Evolutionary conservation across 2,797 vertebrate species (phyloP).

Genomic region (Esox masquinongy): DNA sequence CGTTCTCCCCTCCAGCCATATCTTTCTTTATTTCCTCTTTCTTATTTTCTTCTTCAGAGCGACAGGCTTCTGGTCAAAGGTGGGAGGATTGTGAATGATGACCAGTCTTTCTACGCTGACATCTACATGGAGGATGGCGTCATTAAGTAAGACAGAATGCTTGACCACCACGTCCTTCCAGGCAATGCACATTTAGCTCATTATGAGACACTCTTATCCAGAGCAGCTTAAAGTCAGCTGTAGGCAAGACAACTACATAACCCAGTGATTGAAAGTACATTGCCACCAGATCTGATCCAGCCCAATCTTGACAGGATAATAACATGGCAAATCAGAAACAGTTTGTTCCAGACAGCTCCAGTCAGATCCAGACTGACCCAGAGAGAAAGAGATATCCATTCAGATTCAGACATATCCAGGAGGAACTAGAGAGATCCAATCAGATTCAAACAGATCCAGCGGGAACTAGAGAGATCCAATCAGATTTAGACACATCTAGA

Average conservation of each 20-base stretch:
- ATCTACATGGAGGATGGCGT: constrained; percentile 98
- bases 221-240: not conserved
- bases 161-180: not conserved
- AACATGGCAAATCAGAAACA: no score
- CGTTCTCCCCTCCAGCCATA: not conserved
- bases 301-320: no score
- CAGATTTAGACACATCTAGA: no score
- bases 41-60: constrained; percentile 73
- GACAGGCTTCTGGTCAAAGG: constrained; percentile 98
- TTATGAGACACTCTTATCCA: not conserved
- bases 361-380: no score
- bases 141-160: constrained; percentile 83
- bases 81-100: constrained; percentile 96
- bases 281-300: not conserved
- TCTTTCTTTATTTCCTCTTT: not conserved
- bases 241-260: not conserved
- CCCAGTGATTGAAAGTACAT: not conserved
- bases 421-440: no score
- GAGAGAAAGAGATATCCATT: no score
- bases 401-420: no score
- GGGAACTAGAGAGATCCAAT: no score
- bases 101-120: constrained; percentile 95
- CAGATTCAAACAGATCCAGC: no score
- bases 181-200: not conserved
- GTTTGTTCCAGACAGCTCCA: no score